These are phyloP conservation scores for Sitta carolinensis DNA, from an alignment of 2,797 vertebrate genomes.

Conservation along the genomic window DNA sequence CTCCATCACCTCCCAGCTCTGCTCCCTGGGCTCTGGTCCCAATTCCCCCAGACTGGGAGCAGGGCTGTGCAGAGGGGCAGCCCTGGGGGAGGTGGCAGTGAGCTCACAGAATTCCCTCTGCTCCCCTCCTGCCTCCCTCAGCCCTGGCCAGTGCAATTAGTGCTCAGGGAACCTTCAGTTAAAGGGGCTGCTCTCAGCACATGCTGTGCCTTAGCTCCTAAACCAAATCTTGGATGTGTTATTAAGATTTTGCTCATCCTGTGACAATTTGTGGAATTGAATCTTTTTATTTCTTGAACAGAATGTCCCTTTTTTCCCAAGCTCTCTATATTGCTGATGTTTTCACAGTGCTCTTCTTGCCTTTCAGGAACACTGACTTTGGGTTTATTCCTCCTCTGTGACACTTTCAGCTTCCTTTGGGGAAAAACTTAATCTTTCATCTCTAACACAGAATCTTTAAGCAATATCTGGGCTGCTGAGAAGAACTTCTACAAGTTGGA, in stretches of 20 bases:
- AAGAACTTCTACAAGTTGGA: not conserved
- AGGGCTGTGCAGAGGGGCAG: not conserved
- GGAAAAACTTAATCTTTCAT: not conserved
- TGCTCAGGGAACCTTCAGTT: not conserved
- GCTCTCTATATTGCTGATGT: not conserved
- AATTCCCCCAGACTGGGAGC: accelerated
- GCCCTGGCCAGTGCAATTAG: not conserved
- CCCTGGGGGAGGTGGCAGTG: not conserved
- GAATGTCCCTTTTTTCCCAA: not conserved
- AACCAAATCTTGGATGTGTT: not conserved
- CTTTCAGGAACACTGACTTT: not conserved
- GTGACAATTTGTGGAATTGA: not conserved
- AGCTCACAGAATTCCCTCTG: not conserved
- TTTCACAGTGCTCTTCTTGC: accelerated
- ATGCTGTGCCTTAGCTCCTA: not conserved
- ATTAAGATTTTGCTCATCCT: not conserved
- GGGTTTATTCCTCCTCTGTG: not conserved
- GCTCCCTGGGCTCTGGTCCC: not conserved
- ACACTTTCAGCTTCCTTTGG: not conserved
- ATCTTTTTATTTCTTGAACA: not conserved
- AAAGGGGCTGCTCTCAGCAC: not conserved
- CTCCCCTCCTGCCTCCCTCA: not conserved
- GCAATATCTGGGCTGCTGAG: not conserved
- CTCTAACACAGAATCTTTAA: not conserved
- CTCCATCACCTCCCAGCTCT: not conserved